These are phyloP conservation scores for Calidris pugnax DNA, from an alignment of 2,113 vertebrate genomes.

Conservation along the genomic window DNA sequence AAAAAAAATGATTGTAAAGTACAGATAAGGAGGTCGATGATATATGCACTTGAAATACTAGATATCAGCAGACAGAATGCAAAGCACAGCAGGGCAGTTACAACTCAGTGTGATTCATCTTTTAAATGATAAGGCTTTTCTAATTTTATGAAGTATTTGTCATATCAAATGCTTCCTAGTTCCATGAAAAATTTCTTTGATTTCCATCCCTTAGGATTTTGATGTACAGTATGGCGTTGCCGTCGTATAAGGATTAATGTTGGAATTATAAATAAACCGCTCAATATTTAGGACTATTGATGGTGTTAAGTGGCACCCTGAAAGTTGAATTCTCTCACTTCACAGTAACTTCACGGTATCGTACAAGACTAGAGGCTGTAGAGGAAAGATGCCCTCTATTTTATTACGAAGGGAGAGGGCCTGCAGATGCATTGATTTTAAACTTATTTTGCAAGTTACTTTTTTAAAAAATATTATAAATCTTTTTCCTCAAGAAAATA, in stretches of 20 bases:
- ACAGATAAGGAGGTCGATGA: neutral
- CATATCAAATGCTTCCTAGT: conserved; percentile 52
- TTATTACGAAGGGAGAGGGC: neutral
- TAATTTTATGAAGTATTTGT: conserved; percentile 56
- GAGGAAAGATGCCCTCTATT: neutral
- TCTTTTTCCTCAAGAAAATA: neutral
- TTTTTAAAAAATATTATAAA: neutral
- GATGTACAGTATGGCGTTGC: neutral
- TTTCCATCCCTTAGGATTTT: conserved; percentile 22
- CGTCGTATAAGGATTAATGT: conserved; percentile 1
- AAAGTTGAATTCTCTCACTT: neutral
- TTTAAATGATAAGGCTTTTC: conserved; percentile 50
- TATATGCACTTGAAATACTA: conserved; percentile 27
- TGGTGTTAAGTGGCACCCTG: neutral
- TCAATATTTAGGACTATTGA: conserved; percentile 11
- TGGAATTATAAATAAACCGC: conserved; percentile 26
- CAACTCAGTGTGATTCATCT: conserved; percentile 42
- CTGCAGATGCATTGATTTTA: neutral
- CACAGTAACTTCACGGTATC: neutral
- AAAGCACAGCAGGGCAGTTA: conserved; percentile 51
- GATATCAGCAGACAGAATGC: conserved; percentile 22
- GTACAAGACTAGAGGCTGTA: neutral
- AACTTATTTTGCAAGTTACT: neutral
- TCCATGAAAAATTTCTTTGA: conserved; percentile 30
- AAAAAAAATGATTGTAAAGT: neutral